These are phyloP conservation scores for Tarsius wallacei DNA, from an alignment of 2,797 vertebrate species.

Conservation along the genomic window DNA sequence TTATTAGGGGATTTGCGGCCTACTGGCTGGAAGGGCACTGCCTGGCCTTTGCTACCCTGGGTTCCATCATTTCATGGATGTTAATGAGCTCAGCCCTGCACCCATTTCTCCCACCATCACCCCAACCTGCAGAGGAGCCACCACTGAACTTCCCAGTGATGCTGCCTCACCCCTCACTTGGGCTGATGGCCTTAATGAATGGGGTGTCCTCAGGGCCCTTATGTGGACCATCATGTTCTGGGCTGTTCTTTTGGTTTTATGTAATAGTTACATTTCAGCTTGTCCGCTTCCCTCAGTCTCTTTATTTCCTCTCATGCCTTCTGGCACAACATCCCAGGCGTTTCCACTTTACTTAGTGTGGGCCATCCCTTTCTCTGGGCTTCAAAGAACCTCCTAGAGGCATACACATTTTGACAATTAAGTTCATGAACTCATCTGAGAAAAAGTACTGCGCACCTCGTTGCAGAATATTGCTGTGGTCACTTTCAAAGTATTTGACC, in stretches of 20 bases:
- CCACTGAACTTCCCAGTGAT: not conserved
- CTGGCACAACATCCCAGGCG: not conserved
- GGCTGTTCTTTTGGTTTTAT: not conserved
- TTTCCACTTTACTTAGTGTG: not conserved
- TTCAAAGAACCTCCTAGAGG: not conserved
- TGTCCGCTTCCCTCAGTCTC: not conserved
- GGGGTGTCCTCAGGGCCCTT: not conserved
- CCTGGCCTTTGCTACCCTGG: not conserved
- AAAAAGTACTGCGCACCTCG: no score
- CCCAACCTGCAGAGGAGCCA: not conserved
- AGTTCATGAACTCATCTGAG: no score
- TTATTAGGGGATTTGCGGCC: not conserved
- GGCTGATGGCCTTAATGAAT: not conserved
- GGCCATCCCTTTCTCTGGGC: not conserved
- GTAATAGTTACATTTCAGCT: fast-evolving
- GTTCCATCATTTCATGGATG: no score
- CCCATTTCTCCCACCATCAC: not conserved
- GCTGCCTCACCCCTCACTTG: not conserved
- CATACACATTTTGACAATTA: not conserved
- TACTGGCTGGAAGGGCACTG: not conserved
- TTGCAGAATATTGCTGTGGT: no score
- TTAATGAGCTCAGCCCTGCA: not conserved
- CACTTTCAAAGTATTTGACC: not conserved
- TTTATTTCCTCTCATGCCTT: not conserved
- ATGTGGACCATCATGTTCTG: not conserved